Evolutionary conservation across 2,888 invertebrate species (phyloP), one percentile per base, ranked within the genome.

Genomic region (Phoronis australis): DNA sequence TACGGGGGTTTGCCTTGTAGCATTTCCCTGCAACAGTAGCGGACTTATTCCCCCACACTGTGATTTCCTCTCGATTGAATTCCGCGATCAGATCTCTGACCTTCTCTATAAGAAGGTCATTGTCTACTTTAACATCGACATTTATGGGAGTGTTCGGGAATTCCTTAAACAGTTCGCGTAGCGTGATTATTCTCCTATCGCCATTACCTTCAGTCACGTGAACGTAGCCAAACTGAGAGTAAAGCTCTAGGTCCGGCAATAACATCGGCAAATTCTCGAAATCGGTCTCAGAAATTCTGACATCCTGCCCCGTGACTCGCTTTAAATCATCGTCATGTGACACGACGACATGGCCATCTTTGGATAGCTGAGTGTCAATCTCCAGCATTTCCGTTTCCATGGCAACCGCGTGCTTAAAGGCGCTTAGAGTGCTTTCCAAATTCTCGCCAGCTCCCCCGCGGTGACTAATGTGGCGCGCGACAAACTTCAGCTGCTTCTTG

Each of bases 361-460:
- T 80, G 1, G 84, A 84, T 51, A 85, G 66, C 43, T 85, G 84
- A 62, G 83, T 82, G 66, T 85, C 85, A 38, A 85, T 67, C 65
- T 85, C 85, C 52, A 85, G 67, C 84, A 85, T 85, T 57, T 85
- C 81, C 15, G 85, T 84, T 9, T 83, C 83, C 37, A 80, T 60
- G 18, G 73, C 73, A 2, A 81, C 69, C 3, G 84, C 84, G 75
- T 82, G 80, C 71, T 74, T 78, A 65, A 84, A 84, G 48, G 84
- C 83, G 54, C 77, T 68, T 73, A 84, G 78, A 1, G 84, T 84
- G 57, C 84, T 85, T 71, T 85, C 85, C 67, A 83, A 79, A 55
- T 80, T 81, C 71, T 84, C 84, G 9, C 83, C 84, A 54, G 84
- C 83, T 48, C 84, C 84, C 66, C 84, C 84, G 62, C 84, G 78